Evolutionary conservation across 2,888 invertebrate species (phyloP).

Genomic region (Cacoxenus indagator): DNA sequence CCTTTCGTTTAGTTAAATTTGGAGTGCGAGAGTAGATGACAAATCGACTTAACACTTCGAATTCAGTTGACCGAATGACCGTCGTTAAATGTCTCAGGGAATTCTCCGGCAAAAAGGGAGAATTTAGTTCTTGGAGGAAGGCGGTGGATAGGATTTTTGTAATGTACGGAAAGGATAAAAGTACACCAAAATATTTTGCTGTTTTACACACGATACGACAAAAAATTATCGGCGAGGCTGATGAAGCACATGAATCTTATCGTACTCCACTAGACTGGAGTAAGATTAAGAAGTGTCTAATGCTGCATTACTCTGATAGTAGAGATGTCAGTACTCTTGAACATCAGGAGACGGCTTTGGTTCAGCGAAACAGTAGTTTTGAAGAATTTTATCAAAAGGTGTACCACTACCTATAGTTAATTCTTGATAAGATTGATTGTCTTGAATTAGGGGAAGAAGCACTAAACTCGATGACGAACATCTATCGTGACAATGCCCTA

Average conservation of each 20-base stretch:
- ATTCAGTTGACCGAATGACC: too few relatives aligned
- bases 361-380: too few relatives aligned
- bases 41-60: too few relatives aligned
- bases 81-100: too few relatives aligned
- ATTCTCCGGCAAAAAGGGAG: neutral
- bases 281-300: too few relatives aligned
- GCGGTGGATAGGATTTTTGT: constrained; percentile 31
- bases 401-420: constrained; percentile 23
- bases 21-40: too few relatives aligned
- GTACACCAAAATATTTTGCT: constrained; percentile 32
- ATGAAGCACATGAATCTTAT: constrained; percentile 32
- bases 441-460: constrained; percentile 19
- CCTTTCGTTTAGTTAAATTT: too few relatives aligned
- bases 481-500: constrained; percentile 21
- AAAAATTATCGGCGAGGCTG: constrained; percentile 33
- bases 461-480: neutral
- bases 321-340: too few relatives aligned
- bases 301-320: too few relatives aligned
- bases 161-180: constrained; percentile 26
- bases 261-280: constrained; percentile 28
- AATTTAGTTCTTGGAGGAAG: constrained; percentile 18
- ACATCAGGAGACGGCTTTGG: too few relatives aligned
- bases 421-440: constrained; percentile 24
- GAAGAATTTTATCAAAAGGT: neutral
- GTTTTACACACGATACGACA: constrained; percentile 33